Evolutionary conservation across 2,888 invertebrate genomes (phyloP).

Genomic region (Julus scandinavius): DNA sequence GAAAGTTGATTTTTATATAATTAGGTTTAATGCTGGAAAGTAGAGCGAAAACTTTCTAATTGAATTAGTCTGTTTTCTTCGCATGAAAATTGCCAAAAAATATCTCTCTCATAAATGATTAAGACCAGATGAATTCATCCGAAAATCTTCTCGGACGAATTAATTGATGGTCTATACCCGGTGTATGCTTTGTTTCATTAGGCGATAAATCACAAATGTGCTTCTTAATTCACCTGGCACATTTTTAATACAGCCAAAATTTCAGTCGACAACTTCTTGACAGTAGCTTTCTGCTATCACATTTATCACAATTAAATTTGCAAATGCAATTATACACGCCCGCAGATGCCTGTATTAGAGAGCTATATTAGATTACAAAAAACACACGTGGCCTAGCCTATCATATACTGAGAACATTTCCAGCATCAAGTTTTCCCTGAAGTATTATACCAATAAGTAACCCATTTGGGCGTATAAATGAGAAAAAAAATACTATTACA

Average conservation of each 20-base stretch:
- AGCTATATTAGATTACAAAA: neutral
- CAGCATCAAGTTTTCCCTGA: neutral
- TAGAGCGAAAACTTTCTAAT: neutral
- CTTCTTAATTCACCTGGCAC: neutral
- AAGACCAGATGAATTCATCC: neutral
- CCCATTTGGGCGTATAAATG: neutral
- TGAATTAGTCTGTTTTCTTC: neutral
- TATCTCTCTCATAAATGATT: neutral
- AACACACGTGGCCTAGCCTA: neutral
- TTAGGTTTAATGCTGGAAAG: neutral
- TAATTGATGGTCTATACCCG: neutral
- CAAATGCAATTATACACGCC: conserved; percentile 7
- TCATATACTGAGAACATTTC: neutral
- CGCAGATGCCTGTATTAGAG: neutral
- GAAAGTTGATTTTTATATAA: conserved; percentile 9
- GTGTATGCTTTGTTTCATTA: neutral
- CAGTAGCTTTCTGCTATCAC: conserved; percentile 7
- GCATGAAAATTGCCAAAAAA: neutral
- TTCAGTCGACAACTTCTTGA: neutral
- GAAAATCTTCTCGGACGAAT: neutral
- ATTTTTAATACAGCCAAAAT: neutral
- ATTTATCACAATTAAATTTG: conserved; percentile 39
- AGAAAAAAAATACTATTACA: conserved; percentile 20
- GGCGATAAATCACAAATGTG: neutral
- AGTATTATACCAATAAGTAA: neutral